phyloP scores from a whole-genome alignment of 2,888 invertebrate species.

The Chloroclystis v-ata region DNA sequence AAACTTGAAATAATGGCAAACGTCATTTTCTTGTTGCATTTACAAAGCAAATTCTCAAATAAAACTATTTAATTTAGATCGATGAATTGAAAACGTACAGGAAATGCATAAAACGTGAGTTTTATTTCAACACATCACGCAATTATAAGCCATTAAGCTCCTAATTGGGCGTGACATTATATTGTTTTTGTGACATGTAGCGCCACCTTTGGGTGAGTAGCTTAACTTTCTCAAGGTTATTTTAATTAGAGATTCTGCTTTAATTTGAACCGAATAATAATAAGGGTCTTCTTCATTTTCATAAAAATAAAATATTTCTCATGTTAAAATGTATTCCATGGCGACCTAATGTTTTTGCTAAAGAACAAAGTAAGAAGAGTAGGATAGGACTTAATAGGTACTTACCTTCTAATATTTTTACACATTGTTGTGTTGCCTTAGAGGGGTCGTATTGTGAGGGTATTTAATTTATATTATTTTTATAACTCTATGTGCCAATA shows the following conservation, averaged over 20 bases:
- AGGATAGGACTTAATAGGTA: no score
- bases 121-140: constrained; percentile 68
- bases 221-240: constrained; percentile 19
- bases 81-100: constrained; percentile 64
- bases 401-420: no score
- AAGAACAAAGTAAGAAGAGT: no score
- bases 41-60: constrained; percentile 56
- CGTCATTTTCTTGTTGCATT: constrained; percentile 70
- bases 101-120: constrained; percentile 42
- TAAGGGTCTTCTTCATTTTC: no score
- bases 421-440: no score
- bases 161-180: constrained; percentile 61
- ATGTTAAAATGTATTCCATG: no score
- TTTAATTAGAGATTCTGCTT: background rate
- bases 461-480: no score
- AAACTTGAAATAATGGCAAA: constrained; percentile 56
- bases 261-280: no score
- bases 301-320: no score
- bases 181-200: constrained; percentile 36
- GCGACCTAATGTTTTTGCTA: no score
- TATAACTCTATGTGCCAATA: no score
- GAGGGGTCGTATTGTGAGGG: no score
- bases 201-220: constrained; percentile 52
- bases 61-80: constrained; percentile 41
- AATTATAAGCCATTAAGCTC: constrained; percentile 49